These are phyloP conservation scores for Orestias chungarensis DNA, from an alignment of 2,797 vertebrate genomes.

Conservation along the genomic window DNA sequence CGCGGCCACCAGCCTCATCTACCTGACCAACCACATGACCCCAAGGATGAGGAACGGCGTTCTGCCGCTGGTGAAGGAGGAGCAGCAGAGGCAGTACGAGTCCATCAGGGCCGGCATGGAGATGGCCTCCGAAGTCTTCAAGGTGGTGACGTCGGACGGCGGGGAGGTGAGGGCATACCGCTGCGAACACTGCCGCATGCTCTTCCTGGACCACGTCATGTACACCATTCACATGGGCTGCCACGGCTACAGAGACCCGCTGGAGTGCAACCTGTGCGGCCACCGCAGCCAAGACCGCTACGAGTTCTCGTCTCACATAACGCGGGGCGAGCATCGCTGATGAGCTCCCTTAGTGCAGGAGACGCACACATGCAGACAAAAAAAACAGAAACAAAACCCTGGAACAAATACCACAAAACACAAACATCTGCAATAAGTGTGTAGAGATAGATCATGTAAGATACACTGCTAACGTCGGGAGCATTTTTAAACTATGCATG, in stretches of 20 bases:
- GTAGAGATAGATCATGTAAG: conserved; percentile 47
- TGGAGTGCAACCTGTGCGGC: conserved; percentile 98
- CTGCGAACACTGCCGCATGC: conserved; percentile 94
- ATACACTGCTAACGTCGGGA: conserved; percentile 49
- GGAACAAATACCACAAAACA: not conserved
- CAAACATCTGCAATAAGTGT: conserved; percentile 29
- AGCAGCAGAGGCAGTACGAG: conserved; percentile 89
- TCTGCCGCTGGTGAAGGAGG: conserved; percentile 90
- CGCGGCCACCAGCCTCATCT: conserved; percentile 84
- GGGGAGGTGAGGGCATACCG: conserved; percentile 91
- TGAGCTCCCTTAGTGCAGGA: conserved; percentile 28
- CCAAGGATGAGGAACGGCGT: conserved; percentile 88
- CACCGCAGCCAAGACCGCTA: conserved; percentile 97
- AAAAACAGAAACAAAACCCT: not conserved
- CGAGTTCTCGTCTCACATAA: conserved; percentile 98
- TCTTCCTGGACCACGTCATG: conserved; percentile 99
- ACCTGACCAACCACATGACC: conserved; percentile 94
- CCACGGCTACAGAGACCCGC: conserved; percentile 96
- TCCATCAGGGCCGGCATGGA: conserved; percentile 86
- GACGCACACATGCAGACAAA: conserved; percentile 3
- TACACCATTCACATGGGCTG: conserved; percentile 99
- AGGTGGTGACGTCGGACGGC: conserved; percentile 88
- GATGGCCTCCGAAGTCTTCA: conserved; percentile 88
- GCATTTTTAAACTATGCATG: conserved; percentile 73
- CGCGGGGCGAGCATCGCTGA: conserved; percentile 93